Base-by-base conservation (phyloP, 2,113 vertebrate species). In the Clupea harengus region DNA sequence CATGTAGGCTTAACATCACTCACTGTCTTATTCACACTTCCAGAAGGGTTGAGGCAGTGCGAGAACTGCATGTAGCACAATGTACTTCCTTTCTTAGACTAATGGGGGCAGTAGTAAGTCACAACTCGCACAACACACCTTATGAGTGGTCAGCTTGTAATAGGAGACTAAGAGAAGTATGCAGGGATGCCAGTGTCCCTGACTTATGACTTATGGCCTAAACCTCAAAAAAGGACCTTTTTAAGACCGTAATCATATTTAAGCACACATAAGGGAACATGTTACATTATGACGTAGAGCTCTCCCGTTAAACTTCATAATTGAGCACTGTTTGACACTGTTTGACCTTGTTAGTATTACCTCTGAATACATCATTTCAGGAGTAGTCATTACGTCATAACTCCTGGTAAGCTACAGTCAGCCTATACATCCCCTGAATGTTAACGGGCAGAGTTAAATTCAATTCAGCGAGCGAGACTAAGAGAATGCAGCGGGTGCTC, bases 61-160 rank as follows among this genome's bases (percentile, higher is more conserved):
- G 1, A 15, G 39, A 78, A n/a, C 8, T 17, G 64, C n/a, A 13
- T 78, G 72, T 39, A 78, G 4, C 67, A 32, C 67, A 10, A 17
- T 32, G 28, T 17, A 39, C 72, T 78, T 54, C 83, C 10, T 64
- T 0, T 25, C 4, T 78, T 13, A 0, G 49, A 88, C 93, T 90
- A 72, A 46, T 88, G 89, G 49, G 50, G 6, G 83, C 88, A 89
- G 85, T 3, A 91, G 87, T 86, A 78, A 88, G 84, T 87, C 64
- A 1, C 45, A 64, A 39, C 20, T 67, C 25, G 5, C 11, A 39
- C 28, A 78, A 39, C 72, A 39, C 72, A 3, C 28, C 64, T 28
- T 39, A 4, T 78, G 10, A 39, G 72, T 78, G 13, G 28, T 78
- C 72, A 78, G 28, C 72, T 39, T 78, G 72, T 15, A 2, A 78